Evolutionary conservation across 2,113 vertebrate genomes (phyloP).

Genomic region (Oxyura jamaicensis): DNA sequence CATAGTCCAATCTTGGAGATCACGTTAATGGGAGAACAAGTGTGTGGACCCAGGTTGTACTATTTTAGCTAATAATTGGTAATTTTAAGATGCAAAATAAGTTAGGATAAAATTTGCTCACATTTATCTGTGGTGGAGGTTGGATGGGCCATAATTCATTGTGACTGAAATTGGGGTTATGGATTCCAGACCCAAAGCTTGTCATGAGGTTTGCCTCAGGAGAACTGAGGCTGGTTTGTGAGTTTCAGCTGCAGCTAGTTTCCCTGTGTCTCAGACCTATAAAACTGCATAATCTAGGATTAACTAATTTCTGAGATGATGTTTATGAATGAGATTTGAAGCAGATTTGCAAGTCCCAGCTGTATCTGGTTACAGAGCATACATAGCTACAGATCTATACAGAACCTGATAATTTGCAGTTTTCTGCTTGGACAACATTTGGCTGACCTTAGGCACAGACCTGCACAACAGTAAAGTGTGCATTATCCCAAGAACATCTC

Average conservation of each 20-base stretch:
- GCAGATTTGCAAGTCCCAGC: not conserved
- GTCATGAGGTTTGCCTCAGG: not conserved
- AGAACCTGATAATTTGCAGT: not conserved
- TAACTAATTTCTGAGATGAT: not conserved
- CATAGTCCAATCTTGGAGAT: not conserved
- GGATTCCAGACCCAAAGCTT: not conserved
- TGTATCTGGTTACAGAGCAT: not conserved
- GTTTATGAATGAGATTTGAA: not conserved
- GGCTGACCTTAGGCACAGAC: not conserved
- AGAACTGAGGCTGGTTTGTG: not conserved
- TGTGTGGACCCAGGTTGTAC: not conserved
- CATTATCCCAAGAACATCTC: not conserved
- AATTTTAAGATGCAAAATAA: not conserved
- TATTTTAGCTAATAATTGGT: not conserved
- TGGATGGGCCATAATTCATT: not conserved
- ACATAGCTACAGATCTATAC: not conserved
- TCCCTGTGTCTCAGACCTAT: not conserved
- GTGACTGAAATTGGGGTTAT: not conserved
- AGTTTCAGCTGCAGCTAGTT: not conserved
- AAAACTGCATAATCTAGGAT: not conserved
- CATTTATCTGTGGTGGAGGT: not conserved
- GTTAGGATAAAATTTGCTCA: not conserved
- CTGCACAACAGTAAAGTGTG: not conserved
- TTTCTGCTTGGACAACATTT: not conserved
- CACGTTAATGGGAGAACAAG: not conserved